Evolutionary conservation across 2,888 invertebrate genomes (phyloP).

Genomic region (Mesochorus sp.): DNA sequence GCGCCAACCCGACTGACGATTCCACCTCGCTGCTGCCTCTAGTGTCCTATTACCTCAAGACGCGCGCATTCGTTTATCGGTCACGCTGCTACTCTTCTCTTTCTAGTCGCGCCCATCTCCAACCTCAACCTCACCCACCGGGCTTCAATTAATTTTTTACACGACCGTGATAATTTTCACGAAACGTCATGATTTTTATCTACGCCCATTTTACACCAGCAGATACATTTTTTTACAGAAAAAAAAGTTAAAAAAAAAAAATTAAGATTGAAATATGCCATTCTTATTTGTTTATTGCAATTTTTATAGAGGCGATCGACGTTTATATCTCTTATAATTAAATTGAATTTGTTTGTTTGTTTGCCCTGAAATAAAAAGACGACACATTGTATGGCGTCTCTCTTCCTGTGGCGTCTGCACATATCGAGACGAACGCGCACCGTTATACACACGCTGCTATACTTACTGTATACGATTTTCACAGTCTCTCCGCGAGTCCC

Average conservation of each 20-base stretch:
- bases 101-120: not conserved
- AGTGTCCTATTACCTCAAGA: constrained; percentile 34
- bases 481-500: constrained; percentile 35
- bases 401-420: constrained; percentile 33
- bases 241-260: too few species aligned
- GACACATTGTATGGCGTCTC: not conserved
- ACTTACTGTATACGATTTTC: constrained; percentile 27
- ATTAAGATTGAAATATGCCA: too few species aligned
- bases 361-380: not conserved
- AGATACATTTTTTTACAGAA: too few species aligned
- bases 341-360: too few species aligned
- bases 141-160: too few species aligned
- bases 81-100: constrained; percentile 35
- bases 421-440: not conserved
- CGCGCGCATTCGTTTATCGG: constrained; percentile 37
- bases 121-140: constrained; percentile 17
- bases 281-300: too few species aligned
- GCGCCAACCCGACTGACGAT: constrained; percentile 60
- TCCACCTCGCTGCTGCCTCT: constrained; percentile 58
- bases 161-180: too few species aligned
- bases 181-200: too few species aligned
- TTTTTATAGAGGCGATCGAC: too few species aligned
- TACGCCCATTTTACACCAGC: too few species aligned
- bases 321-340: too few species aligned
- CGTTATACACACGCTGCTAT: constrained; percentile 42